A percentile compares a stretch with the other conserved stretches of the same genome.
phyloP scores from a whole-genome alignment of 2,797 vertebrate genomes.

The Prunella strophiata region DNA sequence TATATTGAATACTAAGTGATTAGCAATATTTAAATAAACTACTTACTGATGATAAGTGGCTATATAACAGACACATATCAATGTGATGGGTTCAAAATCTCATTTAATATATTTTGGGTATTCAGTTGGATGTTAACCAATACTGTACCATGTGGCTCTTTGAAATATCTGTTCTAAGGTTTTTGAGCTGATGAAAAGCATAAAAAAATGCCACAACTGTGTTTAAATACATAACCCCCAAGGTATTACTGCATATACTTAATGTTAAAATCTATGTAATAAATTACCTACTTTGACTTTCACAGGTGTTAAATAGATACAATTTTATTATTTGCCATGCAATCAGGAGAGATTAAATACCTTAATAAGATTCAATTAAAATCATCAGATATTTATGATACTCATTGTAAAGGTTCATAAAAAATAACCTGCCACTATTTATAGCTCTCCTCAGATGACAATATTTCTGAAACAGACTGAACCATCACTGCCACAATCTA shows the following conservation, averaged over 20 bases:
- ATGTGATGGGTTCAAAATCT: constrained; percentile 52
- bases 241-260: neutral
- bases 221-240: constrained; percentile 24
- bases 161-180: constrained; percentile 11
- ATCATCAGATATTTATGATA: constrained; percentile 62
- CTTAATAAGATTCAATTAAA: constrained; percentile 69
- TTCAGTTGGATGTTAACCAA: constrained; percentile 47
- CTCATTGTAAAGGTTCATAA: constrained; percentile 34
- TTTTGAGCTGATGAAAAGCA: neutral
- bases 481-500: neutral
- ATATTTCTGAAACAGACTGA: constrained; percentile 11
- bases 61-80: constrained; percentile 32
- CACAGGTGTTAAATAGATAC: constrained; percentile 43
- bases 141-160: neutral
- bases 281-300: constrained; percentile 39
- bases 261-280: constrained; percentile 32
- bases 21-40: constrained; percentile 47
- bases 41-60: constrained; percentile 51
- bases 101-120: constrained; percentile 29
- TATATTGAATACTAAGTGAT: constrained; percentile 57
- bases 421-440: constrained; percentile 23
- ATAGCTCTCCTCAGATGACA: neutral
- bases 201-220: constrained; percentile 12
- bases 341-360: constrained; percentile 62
- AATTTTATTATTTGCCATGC: constrained; percentile 53